Conservation (phyloP, 2,113 vertebrate species). For the Dicentrarchus labrax region DNA sequence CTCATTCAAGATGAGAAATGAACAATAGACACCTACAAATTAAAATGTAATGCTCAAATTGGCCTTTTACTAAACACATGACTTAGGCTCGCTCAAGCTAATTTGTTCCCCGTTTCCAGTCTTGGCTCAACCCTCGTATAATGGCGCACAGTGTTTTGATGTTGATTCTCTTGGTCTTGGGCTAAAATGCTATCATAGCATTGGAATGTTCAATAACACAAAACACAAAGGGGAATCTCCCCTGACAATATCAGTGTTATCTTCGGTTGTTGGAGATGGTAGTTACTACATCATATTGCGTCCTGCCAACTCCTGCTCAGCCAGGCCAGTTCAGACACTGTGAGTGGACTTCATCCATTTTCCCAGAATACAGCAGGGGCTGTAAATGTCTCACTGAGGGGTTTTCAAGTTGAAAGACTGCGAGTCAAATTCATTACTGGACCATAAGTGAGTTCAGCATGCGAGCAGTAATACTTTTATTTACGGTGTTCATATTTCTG, state of each 20-base stretch:
- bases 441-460: conserved; percentile 19
- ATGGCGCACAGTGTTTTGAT: conserved; percentile 18
- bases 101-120: not conserved
- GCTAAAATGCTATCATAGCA: conserved; percentile 19
- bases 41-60: not conserved
- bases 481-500: not conserved
- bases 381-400: not conserved
- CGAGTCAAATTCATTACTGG: not conserved
- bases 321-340: not conserved
- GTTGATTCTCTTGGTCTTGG: conserved; percentile 19
- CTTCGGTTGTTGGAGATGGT: conserved; percentile 2
- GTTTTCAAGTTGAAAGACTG: conserved; percentile 3
- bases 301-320: conserved; percentile 8
- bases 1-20: not conserved
- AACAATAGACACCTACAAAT: not conserved
- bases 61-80: not conserved
- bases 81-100: not conserved
- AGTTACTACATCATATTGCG: conserved; percentile 25
- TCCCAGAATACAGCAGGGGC: not conserved
- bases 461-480: not conserved
- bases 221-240: conserved; percentile 14
- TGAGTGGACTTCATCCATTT: conserved; percentile 1
- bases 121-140: not conserved
- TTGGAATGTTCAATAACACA: conserved; percentile 49
- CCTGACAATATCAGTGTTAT: not conserved